Base-by-base conservation (phyloP, 2,113 vertebrate species). In the Neolamprologus tretocephalus region DNA sequence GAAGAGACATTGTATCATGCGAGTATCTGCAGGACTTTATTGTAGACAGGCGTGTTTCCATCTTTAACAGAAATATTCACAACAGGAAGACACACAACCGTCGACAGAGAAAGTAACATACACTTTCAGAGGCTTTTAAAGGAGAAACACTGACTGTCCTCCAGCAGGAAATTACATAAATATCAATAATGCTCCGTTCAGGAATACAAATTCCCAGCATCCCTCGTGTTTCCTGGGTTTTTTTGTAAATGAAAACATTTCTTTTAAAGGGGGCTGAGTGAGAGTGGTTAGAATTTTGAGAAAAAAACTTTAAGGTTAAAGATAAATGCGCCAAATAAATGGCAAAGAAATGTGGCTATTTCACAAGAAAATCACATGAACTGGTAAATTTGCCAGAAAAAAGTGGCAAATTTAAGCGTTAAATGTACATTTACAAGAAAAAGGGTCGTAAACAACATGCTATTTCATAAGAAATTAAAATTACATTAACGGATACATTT, bases 1-100 rank as follows among this genome's bases (percentile, higher is more conserved):
- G 89, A 66, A 86, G 89, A 92, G 80, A 89, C 49, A 83, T 84
- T 1, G 47, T 54, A 55, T 82, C 92, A 91, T 91, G 91, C 92
- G 2, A 83, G 66, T 28, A 23, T 90, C 83, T 23, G 58, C 4
- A 26, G 31, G 21, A 31, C 89, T 87, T 89, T 83, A 86, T 86
- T 87, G 23, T n/a, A 79, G 83, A 89, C 78, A 92, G 75, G 40
- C 40, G 82, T n/a, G 51, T 19, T 81, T 57, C 80, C 81, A 89
- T 42, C 17, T 16, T 61, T 19, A 87, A 84, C 84, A 47, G 58
- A 66, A 35, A 47, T 53, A 51, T 68, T 58, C 49, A 81, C 57
- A 83, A 91, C 71, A 86, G 4, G 23, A 23, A 82, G 47, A 33
- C 86, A 85, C 82, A 80, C 61, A 49, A 71, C 10, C 5, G 2